phyloP scores from a whole-genome alignment of 2,888 invertebrate species.

The Scaptomyza polygonia region DNA sequence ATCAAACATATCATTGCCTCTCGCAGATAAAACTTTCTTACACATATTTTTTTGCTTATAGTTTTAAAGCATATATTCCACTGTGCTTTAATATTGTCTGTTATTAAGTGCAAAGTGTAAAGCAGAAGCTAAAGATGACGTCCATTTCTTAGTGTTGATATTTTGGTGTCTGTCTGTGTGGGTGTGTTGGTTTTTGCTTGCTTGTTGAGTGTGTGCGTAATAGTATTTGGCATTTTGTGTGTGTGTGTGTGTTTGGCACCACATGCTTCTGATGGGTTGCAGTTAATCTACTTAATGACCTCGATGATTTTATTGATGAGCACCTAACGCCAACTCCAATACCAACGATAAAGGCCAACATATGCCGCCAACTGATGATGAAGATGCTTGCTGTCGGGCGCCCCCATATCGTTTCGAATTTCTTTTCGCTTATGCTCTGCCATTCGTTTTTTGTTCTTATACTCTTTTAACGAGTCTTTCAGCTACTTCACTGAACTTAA shows the following conservation, averaged over 20 bases:
- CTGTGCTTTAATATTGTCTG: conserved; percentile 35
- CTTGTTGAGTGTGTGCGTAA: conserved; percentile 22
- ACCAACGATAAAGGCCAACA: conserved; percentile 54
- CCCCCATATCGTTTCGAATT: conserved; percentile 46
- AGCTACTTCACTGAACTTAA: no score
- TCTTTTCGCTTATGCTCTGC: conserved; percentile 10
- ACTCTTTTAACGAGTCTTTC: not conserved
- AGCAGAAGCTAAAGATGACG: conserved; percentile 69
- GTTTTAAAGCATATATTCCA: not conserved
- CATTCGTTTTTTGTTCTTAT: conserved; percentile 8
- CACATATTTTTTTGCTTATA: not conserved
- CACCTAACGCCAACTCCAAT: conserved; percentile 58
- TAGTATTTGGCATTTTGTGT: conserved; percentile 74
- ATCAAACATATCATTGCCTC: no score
- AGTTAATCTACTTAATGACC: conserved; percentile 84
- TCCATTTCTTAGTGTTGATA: conserved; percentile 43
- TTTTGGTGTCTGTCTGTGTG: conserved; percentile 17
- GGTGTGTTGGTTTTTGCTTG: conserved; percentile 10
- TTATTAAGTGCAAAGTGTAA: conserved; percentile 80
- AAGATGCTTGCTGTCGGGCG: conserved; percentile 63
- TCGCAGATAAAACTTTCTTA: not conserved
- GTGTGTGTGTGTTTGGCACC: conserved; percentile 62
- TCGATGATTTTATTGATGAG: conserved; percentile 85
- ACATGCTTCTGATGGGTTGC: conserved; percentile 83
- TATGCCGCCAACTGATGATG: conserved; percentile 76